Evolutionary conservation across 2,888 invertebrate species (phyloP).

Genomic region (Tridacna gigas): DNA sequence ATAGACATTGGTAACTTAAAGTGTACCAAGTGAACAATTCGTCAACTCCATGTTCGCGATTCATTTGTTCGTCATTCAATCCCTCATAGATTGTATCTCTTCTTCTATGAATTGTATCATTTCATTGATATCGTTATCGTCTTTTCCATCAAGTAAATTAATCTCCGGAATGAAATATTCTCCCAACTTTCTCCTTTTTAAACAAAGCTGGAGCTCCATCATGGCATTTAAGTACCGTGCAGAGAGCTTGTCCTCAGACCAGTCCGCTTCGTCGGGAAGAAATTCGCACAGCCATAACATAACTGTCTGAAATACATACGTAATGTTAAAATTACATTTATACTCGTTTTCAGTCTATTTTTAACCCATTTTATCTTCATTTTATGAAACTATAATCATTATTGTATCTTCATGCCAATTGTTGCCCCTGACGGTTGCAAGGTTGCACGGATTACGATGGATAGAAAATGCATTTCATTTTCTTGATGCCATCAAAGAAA

Average conservation of each 20-base stretch:
- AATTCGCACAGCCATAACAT: constrained; percentile 16
- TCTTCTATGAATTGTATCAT: background rate
- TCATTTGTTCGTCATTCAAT: too few species aligned
- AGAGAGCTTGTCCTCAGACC: background rate
- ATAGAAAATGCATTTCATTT: too few species aligned
- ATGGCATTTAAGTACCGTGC: background rate
- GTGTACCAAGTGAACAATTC: too few species aligned
- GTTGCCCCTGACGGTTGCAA: too few species aligned
- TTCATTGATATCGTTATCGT: background rate
- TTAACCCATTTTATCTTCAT: too few species aligned
- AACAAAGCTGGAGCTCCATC: background rate
- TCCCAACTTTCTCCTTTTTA: background rate
- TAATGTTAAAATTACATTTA: background rate
- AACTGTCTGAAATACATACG: background rate
- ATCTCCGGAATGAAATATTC: constrained; percentile 6
- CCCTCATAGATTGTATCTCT: background rate
- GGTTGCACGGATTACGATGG: too few species aligned
- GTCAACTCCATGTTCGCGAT: too few species aligned
- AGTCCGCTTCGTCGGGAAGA: background rate
- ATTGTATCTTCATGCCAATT: too few species aligned
- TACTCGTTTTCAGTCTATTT: too few species aligned
- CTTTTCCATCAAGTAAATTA: constrained; percentile 1
- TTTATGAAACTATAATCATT: too few species aligned
- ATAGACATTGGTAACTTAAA: too few species aligned
- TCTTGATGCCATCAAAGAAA: too few species aligned